Base-by-base conservation (phyloP, 2,888 invertebrate species). In the Panzeria rudis region DNA sequence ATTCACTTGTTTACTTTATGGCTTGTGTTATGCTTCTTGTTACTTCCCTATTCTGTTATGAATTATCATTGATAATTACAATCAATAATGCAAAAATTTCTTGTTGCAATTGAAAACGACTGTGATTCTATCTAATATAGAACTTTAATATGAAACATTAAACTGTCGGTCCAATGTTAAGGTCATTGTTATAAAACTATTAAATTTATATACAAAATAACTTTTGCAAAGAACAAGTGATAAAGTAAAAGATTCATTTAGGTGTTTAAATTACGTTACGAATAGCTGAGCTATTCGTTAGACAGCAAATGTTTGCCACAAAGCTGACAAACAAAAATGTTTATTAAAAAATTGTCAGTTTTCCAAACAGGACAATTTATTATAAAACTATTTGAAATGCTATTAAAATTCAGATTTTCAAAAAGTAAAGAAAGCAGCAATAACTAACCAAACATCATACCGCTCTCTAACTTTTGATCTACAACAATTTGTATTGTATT, bases 351-450 rank as follows among this genome's bases (percentile, higher is more conserved):
- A 73, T 25, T 25, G 32, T 6, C 38, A 15, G 20, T 50, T 56
- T 71, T 38, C 32, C 52, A 72, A 69, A 73, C 50, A 73, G n/a
- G 3, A 64, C 50, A 66, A 79, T 79, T 79, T 71, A 82, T 85
- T 75, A 52, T 69, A 59, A 82, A 85, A 85, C 71, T 61, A 82
- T 82, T 78, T 82, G 47, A n/a, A 85, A 78, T 78, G 71, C 75
- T 38, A 82, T 82, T 82, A 54, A 61, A 71, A 77, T 75, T 50
- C 77, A 69, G 78, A 62, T 71, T 72, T 47, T 2, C n/a, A 66
- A 38, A 72, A 72, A 17, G 7, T 2, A 50, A 56, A 54, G 25
- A 35, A 25, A 38, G 4, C 38, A 32, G 44, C 52, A 41, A 79
- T n/a, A 72, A 64, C 47, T 29, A 29, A 59, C 20, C 69, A 69